These are phyloP conservation scores for Molorchus minor DNA, from an alignment of 2,888 invertebrate species.

Conservation along the genomic window DNA sequence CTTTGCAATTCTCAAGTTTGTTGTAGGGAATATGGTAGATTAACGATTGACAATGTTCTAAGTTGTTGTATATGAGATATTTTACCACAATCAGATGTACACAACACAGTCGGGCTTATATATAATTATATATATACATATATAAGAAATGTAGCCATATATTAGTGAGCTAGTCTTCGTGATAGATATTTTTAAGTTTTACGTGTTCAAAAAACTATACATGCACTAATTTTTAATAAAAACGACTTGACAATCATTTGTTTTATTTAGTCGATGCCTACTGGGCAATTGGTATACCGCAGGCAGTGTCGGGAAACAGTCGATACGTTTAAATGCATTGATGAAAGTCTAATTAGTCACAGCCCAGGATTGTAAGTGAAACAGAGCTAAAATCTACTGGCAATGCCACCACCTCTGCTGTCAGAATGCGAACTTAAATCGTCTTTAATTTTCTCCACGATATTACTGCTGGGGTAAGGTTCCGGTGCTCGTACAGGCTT, in stretches of 20 bases:
- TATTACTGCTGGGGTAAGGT: conserved; percentile 72
- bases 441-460: conserved; percentile 73
- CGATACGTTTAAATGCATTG: too few species aligned
- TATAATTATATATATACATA: too few species aligned
- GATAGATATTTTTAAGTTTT: conserved; percentile 43
- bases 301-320: background rate
- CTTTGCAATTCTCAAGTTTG: too few species aligned
- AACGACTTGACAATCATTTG: background rate
- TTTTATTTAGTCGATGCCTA: background rate
- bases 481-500: conserved; percentile 52
- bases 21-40: background rate
- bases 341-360: too few species aligned
- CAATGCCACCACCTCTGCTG: conserved; percentile 75
- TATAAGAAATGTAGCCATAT: conserved; percentile 44
- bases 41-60: background rate
- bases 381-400: conserved; percentile 67
- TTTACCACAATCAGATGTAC: conserved; percentile 6
- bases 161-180: conserved; percentile 48
- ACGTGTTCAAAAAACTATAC: conserved; percentile 37
- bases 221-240: conserved; percentile 40
- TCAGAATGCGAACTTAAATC: conserved; percentile 75
- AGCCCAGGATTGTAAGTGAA: conserved; percentile 5
- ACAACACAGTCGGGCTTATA: conserved; percentile 22
- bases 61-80: conserved; percentile 16
- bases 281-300: background rate